Evolutionary conservation across 1,140 invertebrate species (phyloP), one percentile per base, ranked within the genome.

Genomic region (Calosoma granatense): DNA sequence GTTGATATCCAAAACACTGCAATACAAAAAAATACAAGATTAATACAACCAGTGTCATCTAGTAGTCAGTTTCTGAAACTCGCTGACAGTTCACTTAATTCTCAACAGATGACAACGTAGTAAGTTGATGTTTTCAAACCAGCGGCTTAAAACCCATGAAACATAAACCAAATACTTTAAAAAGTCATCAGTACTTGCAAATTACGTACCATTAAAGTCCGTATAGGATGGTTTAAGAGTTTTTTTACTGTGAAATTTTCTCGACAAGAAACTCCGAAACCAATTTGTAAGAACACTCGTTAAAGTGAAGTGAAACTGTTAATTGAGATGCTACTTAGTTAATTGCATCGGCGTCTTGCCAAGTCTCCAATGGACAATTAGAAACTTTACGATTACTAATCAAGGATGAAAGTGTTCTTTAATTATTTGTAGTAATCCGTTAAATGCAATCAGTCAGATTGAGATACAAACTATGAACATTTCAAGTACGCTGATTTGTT

Each of bases 1-100:
- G 20, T 90, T 81, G 1, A 86, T 78, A 56, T 89, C 87, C 17
- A 94, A 70, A 2, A 94, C 71, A 51, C 87, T 93, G 72, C 30
- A 80, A 78, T 57, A 61, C 21, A 60, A 59, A n/a, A n/a, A n/a
- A n/a, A n/a, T n/a, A n/a, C n/a, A n/a, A n/a, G n/a, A n/a, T n/a
- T n/a, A n/a, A 64, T 60, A 53, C 9, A 53, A 53, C n/a, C 54
- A 53, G 20, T 51, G 3, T 11, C 26, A 51, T 57, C 21, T 57
- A 22, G 20, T 1, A n/a, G n/a, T n/a, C n/a, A n/a, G n/a, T n/a
- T n/a, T n/a, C n/a, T n/a, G n/a, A n/a, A n/a, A n/a, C n/a, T n/a
- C n/a, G n/a, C n/a, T n/a, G n/a, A n/a, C n/a, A n/a, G n/a, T n/a
- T n/a, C n/a, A n/a, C n/a, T n/a, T 56, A 11, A 54, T 56, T 1